These are phyloP conservation scores for Tigriopus californicus DNA, from an alignment of 2,888 invertebrate genomes.

Conservation along the genomic window DNA sequence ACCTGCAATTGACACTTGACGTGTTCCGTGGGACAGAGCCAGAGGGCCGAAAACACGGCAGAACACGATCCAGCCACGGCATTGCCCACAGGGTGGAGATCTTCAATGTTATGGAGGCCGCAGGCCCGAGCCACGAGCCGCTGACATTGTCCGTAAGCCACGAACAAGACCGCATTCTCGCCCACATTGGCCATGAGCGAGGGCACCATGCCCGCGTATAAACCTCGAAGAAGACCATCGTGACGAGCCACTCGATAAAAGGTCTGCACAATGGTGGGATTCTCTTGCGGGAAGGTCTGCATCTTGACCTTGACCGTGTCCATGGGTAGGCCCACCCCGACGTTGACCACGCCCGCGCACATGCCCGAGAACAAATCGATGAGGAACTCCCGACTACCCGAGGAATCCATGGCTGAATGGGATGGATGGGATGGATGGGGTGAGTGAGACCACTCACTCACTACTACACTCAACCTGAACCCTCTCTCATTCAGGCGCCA, in stretches of 20 bases:
- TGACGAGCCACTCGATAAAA: neutral
- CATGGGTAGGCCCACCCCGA: neutral
- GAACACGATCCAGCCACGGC: slow-evolving; percentile 1
- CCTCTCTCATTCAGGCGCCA: no score
- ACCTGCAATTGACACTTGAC: slow-evolving; percentile 7
- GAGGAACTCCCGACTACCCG: no score
- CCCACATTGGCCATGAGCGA: slow-evolving; percentile 1
- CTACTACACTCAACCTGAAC: no score
- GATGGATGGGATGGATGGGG: no score
- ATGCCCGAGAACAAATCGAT: slow-evolving; percentile 4
- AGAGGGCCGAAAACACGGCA: neutral
- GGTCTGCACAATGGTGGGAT: neutral
- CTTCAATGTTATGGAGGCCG: no score
- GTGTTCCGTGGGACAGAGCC: slow-evolving; percentile 7
- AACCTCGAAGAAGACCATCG: neutral
- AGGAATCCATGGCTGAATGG: no score
- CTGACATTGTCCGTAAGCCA: neutral
- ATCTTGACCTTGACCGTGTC: slow-evolving; percentile 7
- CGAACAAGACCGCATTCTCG: slow-evolving; percentile 2
- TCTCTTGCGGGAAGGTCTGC: neutral
- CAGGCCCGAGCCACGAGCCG: neutral
- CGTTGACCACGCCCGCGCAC: neutral
- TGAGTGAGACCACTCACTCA: no score
- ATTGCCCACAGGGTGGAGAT: neutral
- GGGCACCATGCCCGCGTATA: neutral